phyloP scores from a whole-genome alignment of 1,140 invertebrate species.

The Phymorhynchus buccinoides region DNA sequence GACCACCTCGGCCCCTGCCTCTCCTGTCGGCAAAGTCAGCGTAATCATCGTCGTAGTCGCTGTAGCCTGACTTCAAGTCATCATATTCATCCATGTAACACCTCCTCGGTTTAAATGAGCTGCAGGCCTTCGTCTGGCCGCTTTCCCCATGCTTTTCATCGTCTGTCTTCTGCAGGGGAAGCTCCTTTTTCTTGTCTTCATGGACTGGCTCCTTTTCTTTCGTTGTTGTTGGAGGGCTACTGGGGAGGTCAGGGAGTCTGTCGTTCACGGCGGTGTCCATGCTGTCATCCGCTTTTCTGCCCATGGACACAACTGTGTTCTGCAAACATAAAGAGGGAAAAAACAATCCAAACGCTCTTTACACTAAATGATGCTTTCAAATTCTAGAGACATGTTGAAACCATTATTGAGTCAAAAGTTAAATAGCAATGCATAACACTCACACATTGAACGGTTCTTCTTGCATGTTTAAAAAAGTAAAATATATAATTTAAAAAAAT shows the following conservation, averaged over 20 bases:
- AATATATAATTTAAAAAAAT: neutral
- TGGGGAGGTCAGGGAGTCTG: neutral
- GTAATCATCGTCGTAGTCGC: neutral
- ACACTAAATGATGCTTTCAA: too few species aligned
- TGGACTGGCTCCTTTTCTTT: too few species aligned
- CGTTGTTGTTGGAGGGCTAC: neutral
- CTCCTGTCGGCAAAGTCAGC: neutral
- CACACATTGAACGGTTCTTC: neutral
- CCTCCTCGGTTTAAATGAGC: too few species aligned
- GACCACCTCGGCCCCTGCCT: neutral
- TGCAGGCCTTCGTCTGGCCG: too few species aligned
- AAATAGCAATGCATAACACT: neutral
- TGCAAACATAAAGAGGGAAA: neutral
- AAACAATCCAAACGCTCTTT: neutral
- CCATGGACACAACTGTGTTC: conserved; percentile 17
- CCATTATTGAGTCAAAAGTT: neutral
- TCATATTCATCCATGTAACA: neutral
- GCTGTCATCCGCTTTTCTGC: neutral
- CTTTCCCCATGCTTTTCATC: neutral
- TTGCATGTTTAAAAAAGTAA: neutral
- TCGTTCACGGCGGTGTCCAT: neutral
- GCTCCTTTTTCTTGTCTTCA: neutral
- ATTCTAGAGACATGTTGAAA: neutral
- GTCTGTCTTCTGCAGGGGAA: neutral
- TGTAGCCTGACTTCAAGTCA: neutral